Evolutionary conservation across 2,888 invertebrate genomes (phyloP), one percentile per base, ranked within the genome.

Genomic region (Meta bourneti): DNA sequence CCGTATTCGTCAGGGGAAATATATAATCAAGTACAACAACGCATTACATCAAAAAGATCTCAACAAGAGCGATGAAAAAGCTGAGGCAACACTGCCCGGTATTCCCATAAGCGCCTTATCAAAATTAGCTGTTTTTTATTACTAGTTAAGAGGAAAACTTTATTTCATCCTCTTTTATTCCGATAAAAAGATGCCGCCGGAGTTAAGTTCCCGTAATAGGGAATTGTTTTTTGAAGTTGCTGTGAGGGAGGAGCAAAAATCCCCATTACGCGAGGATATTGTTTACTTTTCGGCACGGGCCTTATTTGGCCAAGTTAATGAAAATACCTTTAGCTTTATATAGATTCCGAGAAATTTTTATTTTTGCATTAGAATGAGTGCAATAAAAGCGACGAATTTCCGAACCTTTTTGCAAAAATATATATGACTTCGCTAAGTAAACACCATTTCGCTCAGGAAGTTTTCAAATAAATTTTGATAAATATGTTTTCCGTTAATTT

Each of bases 401-500:
- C 78, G 79, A 87, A 71, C 20, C 87, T 79, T 83, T 71, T 91
- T 71, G 78, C 72, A 77, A 78, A 90, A 8, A 61, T 61, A 90
- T 75, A 90, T 86, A 90, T 80, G 69, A 90, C 80, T 71, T 61
- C 81, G 78, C 87, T 87, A 87, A 87, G 87, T 87, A 91, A 91
- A 91, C 91, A 91, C 83, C 79, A 78, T 87, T 81, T 54, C 71
- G 61, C 49, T 70, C 69, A 16, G 34, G 51, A 75, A 69, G 54
- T 74, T 61, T 78, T 83, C 48, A 87, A 91, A 87, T 87, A 91
- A 91, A 91, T 91, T 91, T 88, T 91, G 87, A 91, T 91, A 91
- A 91, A 88, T 91, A 91, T 91, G 80, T 90, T 87, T 85, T 91
- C 81, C 75, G 91, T 91, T 91, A 91, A 91, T 91, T 91, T 91